These are phyloP conservation scores for Crocuta crocuta DNA, from an alignment of 2,113 vertebrate genomes.

Conservation along the genomic window DNA sequence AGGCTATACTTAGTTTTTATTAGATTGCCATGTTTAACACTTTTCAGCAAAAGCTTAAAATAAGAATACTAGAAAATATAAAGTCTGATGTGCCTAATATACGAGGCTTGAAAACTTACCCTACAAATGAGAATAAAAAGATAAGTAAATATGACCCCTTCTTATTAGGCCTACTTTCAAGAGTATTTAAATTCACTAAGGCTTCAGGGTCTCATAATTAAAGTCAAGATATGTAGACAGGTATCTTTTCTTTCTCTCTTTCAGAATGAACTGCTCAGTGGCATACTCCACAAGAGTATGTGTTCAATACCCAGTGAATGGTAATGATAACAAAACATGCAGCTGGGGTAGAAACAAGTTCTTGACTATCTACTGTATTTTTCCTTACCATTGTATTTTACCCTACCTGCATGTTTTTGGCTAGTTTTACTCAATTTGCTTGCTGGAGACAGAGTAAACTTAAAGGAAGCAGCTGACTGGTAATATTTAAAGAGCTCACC, in stretches of 20 bases:
- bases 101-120: not conserved
- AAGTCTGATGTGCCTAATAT: not conserved
- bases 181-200: not conserved
- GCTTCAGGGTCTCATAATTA: conserved; percentile 7
- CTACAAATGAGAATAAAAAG: not conserved
- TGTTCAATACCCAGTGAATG: not conserved
- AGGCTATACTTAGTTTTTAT: conserved; percentile 26
- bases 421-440: conserved; percentile 6
- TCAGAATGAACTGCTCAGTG: conserved; percentile 26
- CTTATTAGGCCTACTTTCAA: not conserved
- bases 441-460: not conserved
- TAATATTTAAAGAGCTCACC: conserved; percentile 21
- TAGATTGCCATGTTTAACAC: not conserved
- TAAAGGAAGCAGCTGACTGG: conserved; percentile 14
- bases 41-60: conserved; percentile 39
- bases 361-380: not conserved
- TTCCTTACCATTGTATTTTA: not conserved
- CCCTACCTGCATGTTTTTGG: not conserved
- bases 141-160: not conserved
- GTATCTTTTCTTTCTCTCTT: conserved; percentile 20
- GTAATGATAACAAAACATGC: not conserved
- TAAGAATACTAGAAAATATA: not conserved
- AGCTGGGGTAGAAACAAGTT: not conserved
- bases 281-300: not conserved
- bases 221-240: not conserved